Conservation (phyloP, 2,797 vertebrate genomes). For the Cossypha heuglini region DNA sequence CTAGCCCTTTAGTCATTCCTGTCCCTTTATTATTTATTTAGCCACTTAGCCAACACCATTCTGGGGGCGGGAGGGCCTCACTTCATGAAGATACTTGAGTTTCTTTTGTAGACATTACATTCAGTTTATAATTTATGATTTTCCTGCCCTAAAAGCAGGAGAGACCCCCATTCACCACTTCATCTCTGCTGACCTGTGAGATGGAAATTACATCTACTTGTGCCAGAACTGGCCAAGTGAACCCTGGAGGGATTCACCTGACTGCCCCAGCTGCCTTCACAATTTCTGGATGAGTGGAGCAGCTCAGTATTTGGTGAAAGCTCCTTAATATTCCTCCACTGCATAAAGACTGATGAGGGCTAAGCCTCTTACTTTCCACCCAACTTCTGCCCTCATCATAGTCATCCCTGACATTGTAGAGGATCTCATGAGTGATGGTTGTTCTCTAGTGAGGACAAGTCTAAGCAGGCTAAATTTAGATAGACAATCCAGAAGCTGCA, state of each 20-base stretch:
- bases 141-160: background rate
- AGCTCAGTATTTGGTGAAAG: background rate
- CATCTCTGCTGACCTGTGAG: background rate
- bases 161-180: background rate
- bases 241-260: constrained; percentile 5
- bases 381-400: rapidly evolving
- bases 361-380: background rate
- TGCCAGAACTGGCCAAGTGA: background rate
- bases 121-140: background rate
- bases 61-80: too few relatives aligned
- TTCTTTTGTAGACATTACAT: background rate
- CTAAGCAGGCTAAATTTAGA: background rate
- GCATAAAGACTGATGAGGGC: background rate
- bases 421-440: background rate
- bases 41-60: too few relatives aligned
- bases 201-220: background rate
- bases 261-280: background rate
- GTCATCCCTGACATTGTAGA: background rate
- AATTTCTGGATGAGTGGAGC: background rate
- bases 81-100: background rate
- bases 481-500: background rate
- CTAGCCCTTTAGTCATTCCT: too few relatives aligned
- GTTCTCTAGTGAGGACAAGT: background rate
- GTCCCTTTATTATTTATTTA: too few relatives aligned
- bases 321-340: background rate